Percentiles rank a stretch among this genome's conserved stretches.
These are phyloP conservation scores for Choristoneura rosaceana DNA, from an alignment of 2,888 invertebrate genomes.

Conservation along the genomic window DNA sequence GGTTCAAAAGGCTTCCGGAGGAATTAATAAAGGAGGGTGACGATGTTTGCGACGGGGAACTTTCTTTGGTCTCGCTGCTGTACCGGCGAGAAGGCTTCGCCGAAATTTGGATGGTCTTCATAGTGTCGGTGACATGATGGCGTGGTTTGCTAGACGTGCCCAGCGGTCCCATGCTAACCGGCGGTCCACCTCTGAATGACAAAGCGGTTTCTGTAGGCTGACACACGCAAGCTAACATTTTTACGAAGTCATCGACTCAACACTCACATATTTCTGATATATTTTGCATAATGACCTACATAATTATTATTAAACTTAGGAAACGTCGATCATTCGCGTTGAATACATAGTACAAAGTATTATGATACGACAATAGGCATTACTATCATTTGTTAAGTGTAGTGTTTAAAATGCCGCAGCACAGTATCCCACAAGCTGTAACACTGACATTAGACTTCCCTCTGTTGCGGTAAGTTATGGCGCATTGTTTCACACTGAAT, in stretches of 20 bases:
- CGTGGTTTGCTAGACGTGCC: slow-evolving; percentile 75
- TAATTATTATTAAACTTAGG: slow-evolving; percentile 11
- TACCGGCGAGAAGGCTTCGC: slow-evolving; percentile 63
- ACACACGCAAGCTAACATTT: slow-evolving; percentile 89
- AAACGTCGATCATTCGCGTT: slow-evolving; percentile 35
- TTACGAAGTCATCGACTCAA: slow-evolving; percentile 66
- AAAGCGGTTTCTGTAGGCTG: slow-evolving; percentile 86
- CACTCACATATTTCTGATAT: slow-evolving; percentile 67
- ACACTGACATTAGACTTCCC: slow-evolving; percentile 59
- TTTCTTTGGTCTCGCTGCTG: slow-evolving; percentile 68
- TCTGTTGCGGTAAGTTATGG: slow-evolving; percentile 55
- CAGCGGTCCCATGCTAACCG: slow-evolving; percentile 84
- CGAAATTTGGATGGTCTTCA: slow-evolving; percentile 71
- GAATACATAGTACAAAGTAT: background rate
- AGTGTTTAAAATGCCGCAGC: slow-evolving; percentile 51
- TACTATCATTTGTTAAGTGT: slow-evolving; percentile 44
- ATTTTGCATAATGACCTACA: slow-evolving; percentile 41
- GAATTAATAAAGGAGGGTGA: slow-evolving; percentile 68
- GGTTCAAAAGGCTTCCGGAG: slow-evolving; percentile 72
- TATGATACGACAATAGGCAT: slow-evolving; percentile 12
- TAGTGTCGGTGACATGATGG: slow-evolving; percentile 64
- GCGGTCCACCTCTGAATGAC: slow-evolving; percentile 82
- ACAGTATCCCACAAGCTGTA: slow-evolving; percentile 44
- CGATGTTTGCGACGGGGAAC: slow-evolving; percentile 66
- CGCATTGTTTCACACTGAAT: slow-evolving; percentile 54